These are phyloP conservation scores for Lateolabrax maculatus DNA, from an alignment of 2,797 vertebrate species.

Conservation along the genomic window DNA sequence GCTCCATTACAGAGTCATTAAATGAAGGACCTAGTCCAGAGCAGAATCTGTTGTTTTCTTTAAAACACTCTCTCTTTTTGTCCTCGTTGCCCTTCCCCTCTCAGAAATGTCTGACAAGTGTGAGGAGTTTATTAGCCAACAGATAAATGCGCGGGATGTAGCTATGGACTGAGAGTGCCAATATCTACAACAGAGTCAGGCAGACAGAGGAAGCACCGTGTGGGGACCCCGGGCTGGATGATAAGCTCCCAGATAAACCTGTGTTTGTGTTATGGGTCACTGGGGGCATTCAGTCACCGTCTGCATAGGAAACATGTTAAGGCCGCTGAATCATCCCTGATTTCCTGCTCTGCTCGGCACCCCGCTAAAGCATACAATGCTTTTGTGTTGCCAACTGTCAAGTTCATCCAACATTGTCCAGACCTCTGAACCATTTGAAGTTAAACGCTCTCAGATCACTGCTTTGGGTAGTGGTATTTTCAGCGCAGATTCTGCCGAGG, in stretches of 20 bases:
- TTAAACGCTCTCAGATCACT: slow-evolving; percentile 58
- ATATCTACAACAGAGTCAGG: slow-evolving; percentile 39
- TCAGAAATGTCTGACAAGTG: slow-evolving; percentile 44
- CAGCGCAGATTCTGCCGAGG: slow-evolving; percentile 15
- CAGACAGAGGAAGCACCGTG: slow-evolving; percentile 65
- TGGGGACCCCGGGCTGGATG: slow-evolving; percentile 35
- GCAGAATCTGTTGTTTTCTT: neutral
- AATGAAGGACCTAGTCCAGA: slow-evolving; percentile 14
- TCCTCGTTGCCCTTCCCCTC: slow-evolving; percentile 7
- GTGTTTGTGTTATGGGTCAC: slow-evolving; percentile 66
- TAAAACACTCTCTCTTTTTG: neutral
- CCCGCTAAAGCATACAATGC: slow-evolving; percentile 48
- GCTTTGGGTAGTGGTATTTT: slow-evolving; percentile 42
- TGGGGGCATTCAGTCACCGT: slow-evolving; percentile 19
- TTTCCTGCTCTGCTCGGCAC: slow-evolving; percentile 60
- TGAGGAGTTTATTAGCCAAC: slow-evolving; percentile 48
- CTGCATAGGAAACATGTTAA: slow-evolving; percentile 62
- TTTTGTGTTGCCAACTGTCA: slow-evolving; percentile 68
- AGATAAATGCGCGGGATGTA: slow-evolving; percentile 53
- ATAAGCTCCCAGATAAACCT: slow-evolving; percentile 69
- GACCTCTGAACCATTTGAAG: slow-evolving; percentile 56
- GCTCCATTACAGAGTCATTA: slow-evolving; percentile 9
- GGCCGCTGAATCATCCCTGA: slow-evolving; percentile 48
- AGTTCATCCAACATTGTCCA: slow-evolving; percentile 69
- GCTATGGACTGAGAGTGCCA: slow-evolving; percentile 29